Base-by-base conservation (phyloP, 2,113 vertebrate species). In the Cottus gobio region DNA sequence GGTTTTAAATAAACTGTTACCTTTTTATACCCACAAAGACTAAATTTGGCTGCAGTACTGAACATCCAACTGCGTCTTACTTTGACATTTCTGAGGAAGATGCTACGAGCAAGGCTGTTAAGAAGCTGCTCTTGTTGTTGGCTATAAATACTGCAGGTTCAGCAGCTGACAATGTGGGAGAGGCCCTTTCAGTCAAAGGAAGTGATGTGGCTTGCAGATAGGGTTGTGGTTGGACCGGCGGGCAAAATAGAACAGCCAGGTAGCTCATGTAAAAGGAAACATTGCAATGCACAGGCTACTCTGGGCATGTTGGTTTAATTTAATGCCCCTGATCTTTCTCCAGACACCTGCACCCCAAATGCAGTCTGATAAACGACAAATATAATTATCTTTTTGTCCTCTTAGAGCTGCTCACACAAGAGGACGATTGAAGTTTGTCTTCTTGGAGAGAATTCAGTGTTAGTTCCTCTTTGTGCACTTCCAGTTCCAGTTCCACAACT, bases 131-230 rank as follows among this genome's bases (percentile, higher is more conserved):
- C 0, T 30, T 1, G 22, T 26, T 22, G 1, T 18, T 42, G 7
- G 8, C 26, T 69, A 73, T 56, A 76, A 61, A 76, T 85, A 73
- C 48, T 46, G 22, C n/a, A 26, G 22, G 39, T 79, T 60, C 7
- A 79, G 42, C 50, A 5, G 37, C 56, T 74, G 52, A 64, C 22
- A 50, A 22, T 42, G 22, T 37, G 44, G 0, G 22, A 74, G 50
- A 52, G 61, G 37, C 44, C 60, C 10, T 11, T 18, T 3, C 15
- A 50, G 18, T 30, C 20, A 62, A 26, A 61, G 22, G 16, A 34
- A 67, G 31, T 46, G 36, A 54, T 48, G 4, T 31, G 12, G 8
- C 11, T 0, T 42, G 39, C 31, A 42, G 20, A 2, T n/a, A 20
- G 1, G 16, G 31, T 58, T 62, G 24, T 63, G 24, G 13, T 3